These are phyloP conservation scores for Isaurus tuberculatus DNA, from an alignment of 92 coral and sea anemone species.

Conservation along the genomic window DNA sequence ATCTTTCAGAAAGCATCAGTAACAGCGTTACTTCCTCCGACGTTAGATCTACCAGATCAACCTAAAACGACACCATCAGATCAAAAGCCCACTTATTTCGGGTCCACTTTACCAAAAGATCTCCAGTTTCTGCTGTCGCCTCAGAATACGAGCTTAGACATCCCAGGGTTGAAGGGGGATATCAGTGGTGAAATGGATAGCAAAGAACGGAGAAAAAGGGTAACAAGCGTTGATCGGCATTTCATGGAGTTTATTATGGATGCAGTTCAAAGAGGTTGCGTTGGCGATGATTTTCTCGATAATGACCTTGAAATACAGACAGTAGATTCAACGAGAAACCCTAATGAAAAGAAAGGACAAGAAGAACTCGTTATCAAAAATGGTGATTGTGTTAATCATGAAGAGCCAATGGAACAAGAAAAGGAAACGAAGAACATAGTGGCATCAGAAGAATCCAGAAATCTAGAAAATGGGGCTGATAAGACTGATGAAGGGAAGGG, in stretches of 20 bases:
- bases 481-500: neutral
- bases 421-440: neutral
- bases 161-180: neutral
- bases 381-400: neutral
- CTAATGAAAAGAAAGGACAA: neutral
- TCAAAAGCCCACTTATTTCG: conserved; percentile 1
- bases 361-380: neutral
- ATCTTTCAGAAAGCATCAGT: neutral
- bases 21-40: neutral
- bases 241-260: conserved; percentile 83
- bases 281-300: conserved; percentile 55
- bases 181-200: conserved; percentile 42
- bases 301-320: conserved; percentile 3
- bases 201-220: neutral
- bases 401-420: neutral
- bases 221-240: conserved; percentile 69
- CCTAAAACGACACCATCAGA: neutral
- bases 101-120: conserved; percentile 36
- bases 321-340: neutral
- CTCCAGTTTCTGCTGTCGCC: conserved; percentile 21
- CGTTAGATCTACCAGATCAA: neutral
- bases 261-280: conserved; percentile 77
- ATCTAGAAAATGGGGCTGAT: neutral
- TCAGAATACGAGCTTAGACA: neutral
- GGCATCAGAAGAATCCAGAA: neutral